phyloP scores from a whole-genome alignment of 2,113 vertebrate genomes.

The Elaphurus davidianus region DNA sequence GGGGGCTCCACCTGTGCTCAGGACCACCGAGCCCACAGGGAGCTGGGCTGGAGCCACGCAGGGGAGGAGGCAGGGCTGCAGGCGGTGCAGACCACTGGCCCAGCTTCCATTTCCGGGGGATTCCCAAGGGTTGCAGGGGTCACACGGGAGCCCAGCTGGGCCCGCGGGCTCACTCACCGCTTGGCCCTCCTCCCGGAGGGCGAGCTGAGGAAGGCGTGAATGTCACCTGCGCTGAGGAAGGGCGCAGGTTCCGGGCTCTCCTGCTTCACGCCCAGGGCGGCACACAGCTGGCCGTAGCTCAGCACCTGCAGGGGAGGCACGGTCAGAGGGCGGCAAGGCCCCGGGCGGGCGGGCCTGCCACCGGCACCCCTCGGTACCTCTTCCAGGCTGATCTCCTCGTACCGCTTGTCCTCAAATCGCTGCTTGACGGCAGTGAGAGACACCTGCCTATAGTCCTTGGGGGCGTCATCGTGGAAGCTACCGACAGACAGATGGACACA shows the following conservation, averaged over 20 bases:
- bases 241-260: conserved; percentile 78
- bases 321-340: neutral
- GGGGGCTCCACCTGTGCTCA: neutral
- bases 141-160: neutral
- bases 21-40: neutral
- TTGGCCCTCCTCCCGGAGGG: conserved; percentile 91
- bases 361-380: conserved; percentile 74
- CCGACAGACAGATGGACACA: neutral
- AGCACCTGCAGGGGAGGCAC: conserved; percentile 83
- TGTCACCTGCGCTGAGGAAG: conserved; percentile 80
- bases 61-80: neutral
- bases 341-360: rapidly evolving
- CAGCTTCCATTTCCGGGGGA: neutral
- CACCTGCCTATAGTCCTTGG: conserved; percentile 94
- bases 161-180: conserved; percentile 78
- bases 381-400: conserved; percentile 91
- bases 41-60: neutral
- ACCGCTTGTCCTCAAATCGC: conserved; percentile 93
- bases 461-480: conserved; percentile 93
- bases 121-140: neutral
- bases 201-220: conserved; percentile 92
- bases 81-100: rapidly evolving
- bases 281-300: conserved; percentile 91
- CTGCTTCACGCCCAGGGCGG: conserved; percentile 88
- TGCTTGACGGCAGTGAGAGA: conserved; percentile 95